Evolutionary conservation across 2,888 invertebrate species (phyloP).

Genomic region (Tenthredo amoena): DNA sequence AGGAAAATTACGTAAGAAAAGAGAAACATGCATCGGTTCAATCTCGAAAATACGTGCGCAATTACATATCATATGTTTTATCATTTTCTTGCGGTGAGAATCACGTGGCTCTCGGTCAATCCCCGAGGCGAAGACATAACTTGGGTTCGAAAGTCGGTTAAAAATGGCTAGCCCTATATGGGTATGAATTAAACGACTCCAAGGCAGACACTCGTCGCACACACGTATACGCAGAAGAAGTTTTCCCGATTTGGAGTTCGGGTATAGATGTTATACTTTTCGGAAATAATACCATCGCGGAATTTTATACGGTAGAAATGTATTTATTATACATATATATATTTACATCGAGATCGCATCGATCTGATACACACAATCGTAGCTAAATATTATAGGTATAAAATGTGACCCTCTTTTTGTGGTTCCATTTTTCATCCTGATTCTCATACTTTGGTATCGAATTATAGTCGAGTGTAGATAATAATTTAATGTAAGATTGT

Average conservation of each 20-base stretch:
- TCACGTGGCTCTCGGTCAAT: constrained; percentile 22
- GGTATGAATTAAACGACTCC: constrained; percentile 56
- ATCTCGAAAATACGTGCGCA: neutral
- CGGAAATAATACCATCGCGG: neutral
- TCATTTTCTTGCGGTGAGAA: constrained; percentile 1
- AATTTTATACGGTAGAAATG: neutral
- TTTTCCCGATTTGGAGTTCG: constrained; percentile 34
- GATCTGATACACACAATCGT: neutral
- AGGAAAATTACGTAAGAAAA: too few relatives aligned
- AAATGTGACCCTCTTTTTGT: neutral
- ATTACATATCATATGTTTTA: neutral
- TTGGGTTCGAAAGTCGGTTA: constrained; percentile 68
- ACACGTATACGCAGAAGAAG: neutral
- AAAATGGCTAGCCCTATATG: constrained; percentile 71
- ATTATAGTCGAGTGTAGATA: neutral
- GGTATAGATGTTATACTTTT: neutral
- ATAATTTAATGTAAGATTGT: neutral
- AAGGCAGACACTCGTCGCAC: constrained; percentile 3
- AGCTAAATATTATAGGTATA: neutral
- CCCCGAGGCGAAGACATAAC: constrained; percentile 28
- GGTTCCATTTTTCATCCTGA: neutral
- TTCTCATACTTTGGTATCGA: neutral
- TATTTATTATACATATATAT: neutral
- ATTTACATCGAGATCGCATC: neutral
- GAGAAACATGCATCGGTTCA: too few relatives aligned